Percentiles rank a stretch among this genome's conserved stretches.
phyloP scores from a whole-genome alignment of 1,140 invertebrate species.

The Dendroctonus ponderosae region DNA sequence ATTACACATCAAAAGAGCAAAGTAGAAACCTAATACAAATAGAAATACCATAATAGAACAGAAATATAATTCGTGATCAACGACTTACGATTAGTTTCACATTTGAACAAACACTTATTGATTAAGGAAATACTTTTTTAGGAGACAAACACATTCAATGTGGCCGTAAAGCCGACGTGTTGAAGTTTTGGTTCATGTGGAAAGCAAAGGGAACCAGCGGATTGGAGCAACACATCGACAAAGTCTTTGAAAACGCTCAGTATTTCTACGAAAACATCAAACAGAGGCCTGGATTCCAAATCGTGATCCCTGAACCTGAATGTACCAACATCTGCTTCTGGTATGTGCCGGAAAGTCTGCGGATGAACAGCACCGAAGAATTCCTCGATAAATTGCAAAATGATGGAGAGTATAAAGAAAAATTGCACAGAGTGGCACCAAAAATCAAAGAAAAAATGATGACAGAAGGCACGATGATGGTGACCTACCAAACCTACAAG shows the following conservation, averaged over 20 bases:
- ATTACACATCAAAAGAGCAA: too few species aligned
- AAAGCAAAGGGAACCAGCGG: constrained; percentile 87
- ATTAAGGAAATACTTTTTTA: constrained; percentile 8
- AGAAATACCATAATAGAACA: too few species aligned
- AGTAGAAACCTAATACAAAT: too few species aligned
- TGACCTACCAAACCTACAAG: constrained; percentile 87
- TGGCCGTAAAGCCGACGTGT: constrained; percentile 88
- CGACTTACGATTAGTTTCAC: too few species aligned
- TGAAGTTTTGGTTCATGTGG: constrained; percentile 99
- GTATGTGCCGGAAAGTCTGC: constrained; percentile 82
- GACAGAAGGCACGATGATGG: constrained; percentile 90
- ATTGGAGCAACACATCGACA: constrained; percentile 76
- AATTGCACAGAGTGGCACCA: constrained; percentile 81
- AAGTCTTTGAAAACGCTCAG: constrained; percentile 70
- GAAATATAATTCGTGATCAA: too few species aligned
- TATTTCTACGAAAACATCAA: constrained; percentile 71
- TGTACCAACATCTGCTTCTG: constrained; percentile 95
- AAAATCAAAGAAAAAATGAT: constrained; percentile 94
- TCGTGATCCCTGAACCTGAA: constrained; percentile 78
- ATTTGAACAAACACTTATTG: too few species aligned
- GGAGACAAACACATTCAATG: constrained; percentile 93
- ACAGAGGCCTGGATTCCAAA: constrained; percentile 66
- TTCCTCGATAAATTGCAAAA: constrained; percentile 45
- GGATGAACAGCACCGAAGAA: constrained; percentile 49
- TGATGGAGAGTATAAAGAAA: constrained; percentile 64